Evolutionary conservation across 2,888 invertebrate genomes (phyloP), one percentile per base, ranked within the genome.

Genomic region (Gymnosoma rotundatum): DNA sequence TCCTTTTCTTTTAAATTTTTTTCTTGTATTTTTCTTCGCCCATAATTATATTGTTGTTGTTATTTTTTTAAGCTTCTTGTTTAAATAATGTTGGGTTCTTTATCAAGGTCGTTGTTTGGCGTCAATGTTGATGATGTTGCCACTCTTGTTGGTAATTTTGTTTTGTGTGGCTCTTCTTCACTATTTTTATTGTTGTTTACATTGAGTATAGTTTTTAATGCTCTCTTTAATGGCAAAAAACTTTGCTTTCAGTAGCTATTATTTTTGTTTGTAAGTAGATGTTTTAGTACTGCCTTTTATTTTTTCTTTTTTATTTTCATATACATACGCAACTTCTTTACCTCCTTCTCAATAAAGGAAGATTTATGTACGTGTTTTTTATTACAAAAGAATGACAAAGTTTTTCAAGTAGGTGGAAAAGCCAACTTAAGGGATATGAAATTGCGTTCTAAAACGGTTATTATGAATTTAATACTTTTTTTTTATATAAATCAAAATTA

Each of bases 61-160:
- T 76, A 73, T 72, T 75, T 48, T 25, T 52, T 70, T 63, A 58
- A 54, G 60, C 73, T 64, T 70, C 63, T 63, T 78, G 70, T 54
- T 70, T 60, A 20, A 56, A 69, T 63, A 63, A 70, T 63, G 74
- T 83, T 83, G 81, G 81, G 81, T 81, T 84, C 84, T 84, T 91
- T 91, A 91, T 91, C 90, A 90, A 90, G 90, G 90, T 90, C 91
- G 90, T 90, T 88, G 87, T 87, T 90, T 88, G 89, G 88, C 88
- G 90, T 89, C 87, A 87, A 61, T 38, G 52, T 20, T 69, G 60
- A 54, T 83, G 72, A 42, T 82, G 69, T 74, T 67, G 58, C 64
- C 64, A 70, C 36, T 70, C 25, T 67, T 52, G 48, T 73, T 73
- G 48, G 21, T 50, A 32, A 38, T 72, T 79, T 36, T 60, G 38